Evolutionary conservation across 2,797 vertebrate species (phyloP).

Genomic region (Enteromius argenteus): DNA sequence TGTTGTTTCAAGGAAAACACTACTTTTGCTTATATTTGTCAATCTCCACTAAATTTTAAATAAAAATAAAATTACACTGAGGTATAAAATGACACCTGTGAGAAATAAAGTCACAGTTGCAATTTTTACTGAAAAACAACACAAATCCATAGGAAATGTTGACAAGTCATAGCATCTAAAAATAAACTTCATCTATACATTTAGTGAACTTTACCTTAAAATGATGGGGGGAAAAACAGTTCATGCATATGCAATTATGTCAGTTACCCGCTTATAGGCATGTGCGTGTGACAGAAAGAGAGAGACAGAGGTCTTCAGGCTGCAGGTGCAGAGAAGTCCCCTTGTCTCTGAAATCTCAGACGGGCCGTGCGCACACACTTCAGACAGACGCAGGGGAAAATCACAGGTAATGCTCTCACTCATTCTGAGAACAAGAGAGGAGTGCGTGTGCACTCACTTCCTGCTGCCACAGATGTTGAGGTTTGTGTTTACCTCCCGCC

Average conservation of each 20-base stretch:
- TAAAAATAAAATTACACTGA: neutral
- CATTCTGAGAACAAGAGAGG: constrained; percentile 78
- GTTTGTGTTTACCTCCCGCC: constrained; percentile 70
- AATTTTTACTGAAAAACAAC: neutral
- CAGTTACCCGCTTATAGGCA: neutral
- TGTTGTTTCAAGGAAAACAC: too few relatives aligned
- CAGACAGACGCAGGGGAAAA: constrained; percentile 69
- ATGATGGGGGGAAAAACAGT: neutral
- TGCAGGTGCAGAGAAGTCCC: constrained; percentile 56
- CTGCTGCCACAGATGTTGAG: constrained; percentile 53
- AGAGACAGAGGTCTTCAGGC: neutral
- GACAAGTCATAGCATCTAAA: neutral
- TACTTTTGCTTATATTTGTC: neutral
- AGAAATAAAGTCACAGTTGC: neutral
- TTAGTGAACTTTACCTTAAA: neutral
- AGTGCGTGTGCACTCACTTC: constrained; percentile 58
- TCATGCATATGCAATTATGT: neutral
- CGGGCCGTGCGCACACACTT: constrained; percentile 47
- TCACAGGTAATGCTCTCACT: constrained; percentile 74
- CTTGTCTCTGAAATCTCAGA: constrained; percentile 46
- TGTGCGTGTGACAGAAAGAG: constrained; percentile 13
- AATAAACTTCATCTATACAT: neutral
- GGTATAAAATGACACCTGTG: neutral
- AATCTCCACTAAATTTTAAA: neutral
- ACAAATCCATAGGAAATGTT: neutral